Percentiles rank a stretch among this genome's conserved stretches.
Conservation (phyloP, 2,797 vertebrate species). For the Tauraco hartlaubi region DNA sequence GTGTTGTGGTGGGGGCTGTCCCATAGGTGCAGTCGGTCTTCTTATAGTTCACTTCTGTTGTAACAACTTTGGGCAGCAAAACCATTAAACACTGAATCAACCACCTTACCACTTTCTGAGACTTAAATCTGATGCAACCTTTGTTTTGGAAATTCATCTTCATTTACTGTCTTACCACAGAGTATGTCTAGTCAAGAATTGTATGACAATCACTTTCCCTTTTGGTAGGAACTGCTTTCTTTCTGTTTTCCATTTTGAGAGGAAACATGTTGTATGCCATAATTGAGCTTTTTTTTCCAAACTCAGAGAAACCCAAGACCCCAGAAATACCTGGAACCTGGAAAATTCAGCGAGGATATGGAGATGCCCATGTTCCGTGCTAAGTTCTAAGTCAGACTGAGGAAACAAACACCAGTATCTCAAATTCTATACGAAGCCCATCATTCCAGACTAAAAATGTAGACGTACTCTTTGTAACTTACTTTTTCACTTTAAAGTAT, state of each 20-base stretch:
- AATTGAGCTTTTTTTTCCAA: neutral
- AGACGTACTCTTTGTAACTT: neutral
- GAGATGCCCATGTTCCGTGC: neutral
- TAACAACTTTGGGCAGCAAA: neutral
- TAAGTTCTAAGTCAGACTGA: neutral
- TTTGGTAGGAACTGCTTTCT: neutral
- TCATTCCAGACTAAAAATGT: neutral
- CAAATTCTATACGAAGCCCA: neutral
- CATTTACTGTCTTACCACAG: neutral
- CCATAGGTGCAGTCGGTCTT: neutral
- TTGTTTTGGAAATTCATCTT: neutral
- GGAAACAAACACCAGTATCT: neutral
- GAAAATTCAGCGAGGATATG: neutral
- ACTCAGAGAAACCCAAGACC: neutral
- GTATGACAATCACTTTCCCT: neutral
- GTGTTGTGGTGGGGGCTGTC: neutral
- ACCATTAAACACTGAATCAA: neutral
- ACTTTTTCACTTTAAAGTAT: neutral
- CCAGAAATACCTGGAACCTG: neutral
- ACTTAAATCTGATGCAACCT: neutral
- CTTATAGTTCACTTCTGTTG: neutral
- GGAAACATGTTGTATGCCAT: neutral
- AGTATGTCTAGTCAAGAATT: neutral
- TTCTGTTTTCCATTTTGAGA: neutral
- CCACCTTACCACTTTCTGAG: neutral